phyloP scores from a whole-genome alignment of 2,113 vertebrate genomes.

The Rhea americana region DNA sequence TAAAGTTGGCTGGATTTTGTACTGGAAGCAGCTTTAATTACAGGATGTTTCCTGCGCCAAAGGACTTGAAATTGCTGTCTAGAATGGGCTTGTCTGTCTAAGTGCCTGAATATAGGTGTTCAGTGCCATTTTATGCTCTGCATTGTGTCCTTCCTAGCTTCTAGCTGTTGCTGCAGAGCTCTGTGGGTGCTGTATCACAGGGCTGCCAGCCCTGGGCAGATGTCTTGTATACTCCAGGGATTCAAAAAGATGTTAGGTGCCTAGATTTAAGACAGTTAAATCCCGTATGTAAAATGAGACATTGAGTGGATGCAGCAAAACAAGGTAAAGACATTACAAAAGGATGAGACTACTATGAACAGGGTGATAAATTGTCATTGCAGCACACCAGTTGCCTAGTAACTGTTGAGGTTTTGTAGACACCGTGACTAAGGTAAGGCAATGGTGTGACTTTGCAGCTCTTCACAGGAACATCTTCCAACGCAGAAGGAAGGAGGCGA shows the following conservation, averaged over 20 bases:
- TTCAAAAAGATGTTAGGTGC: background rate
- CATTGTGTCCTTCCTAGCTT: background rate
- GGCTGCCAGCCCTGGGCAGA: background rate
- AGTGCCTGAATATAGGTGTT: background rate
- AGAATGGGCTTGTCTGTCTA: too few relatives aligned
- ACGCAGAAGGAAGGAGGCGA: background rate
- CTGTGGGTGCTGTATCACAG: background rate
- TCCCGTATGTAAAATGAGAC: background rate
- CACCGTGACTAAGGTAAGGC: background rate
- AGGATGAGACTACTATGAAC: background rate
- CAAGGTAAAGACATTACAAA: background rate
- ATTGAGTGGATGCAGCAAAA: background rate
- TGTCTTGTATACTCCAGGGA: background rate
- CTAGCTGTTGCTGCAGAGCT: background rate
- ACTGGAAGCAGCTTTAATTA: too few relatives aligned
- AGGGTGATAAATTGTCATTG: background rate
- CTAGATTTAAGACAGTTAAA: background rate
- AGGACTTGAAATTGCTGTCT: too few relatives aligned
- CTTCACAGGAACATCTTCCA: background rate
- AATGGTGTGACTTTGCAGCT: background rate
- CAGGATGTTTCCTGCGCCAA: too few relatives aligned
- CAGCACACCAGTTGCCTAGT: background rate
- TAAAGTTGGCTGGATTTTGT: too few relatives aligned
- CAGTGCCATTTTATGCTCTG: background rate
- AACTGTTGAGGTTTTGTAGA: background rate